Conservation (phyloP, 2,888 invertebrate species). For the Protula sp. region DNA sequence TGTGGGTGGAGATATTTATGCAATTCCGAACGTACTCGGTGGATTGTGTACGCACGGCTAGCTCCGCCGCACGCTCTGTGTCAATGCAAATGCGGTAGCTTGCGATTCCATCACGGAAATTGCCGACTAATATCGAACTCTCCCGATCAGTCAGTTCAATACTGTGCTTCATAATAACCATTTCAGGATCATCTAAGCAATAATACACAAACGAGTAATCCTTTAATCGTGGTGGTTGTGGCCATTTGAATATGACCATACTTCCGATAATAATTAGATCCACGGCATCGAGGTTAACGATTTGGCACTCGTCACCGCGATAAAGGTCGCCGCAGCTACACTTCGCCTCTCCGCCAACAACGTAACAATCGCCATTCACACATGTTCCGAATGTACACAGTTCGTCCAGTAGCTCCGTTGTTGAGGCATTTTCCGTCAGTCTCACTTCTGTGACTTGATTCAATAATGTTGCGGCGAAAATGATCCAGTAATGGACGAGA, state of each 20-base stretch:
- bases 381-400: constrained; percentile 1
- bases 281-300: neutral
- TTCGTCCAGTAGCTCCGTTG: neutral
- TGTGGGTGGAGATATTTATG: constrained; percentile 11
- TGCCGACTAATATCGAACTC: constrained; percentile 13
- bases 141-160: constrained; percentile 16
- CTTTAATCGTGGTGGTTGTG: constrained; percentile 13
- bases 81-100: constrained; percentile 18
- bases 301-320: neutral
- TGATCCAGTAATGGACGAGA: too few relatives aligned
- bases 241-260: constrained; percentile 19
- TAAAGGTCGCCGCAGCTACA: neutral
- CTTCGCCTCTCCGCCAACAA: neutral
- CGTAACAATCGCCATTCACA: neutral
- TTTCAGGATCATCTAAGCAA: constrained; percentile 2
- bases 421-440: neutral
- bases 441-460: too few relatives aligned
- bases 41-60: neutral
- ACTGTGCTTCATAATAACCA: constrained; percentile 6
- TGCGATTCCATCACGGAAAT: constrained; percentile 8
- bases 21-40: constrained; percentile 14
- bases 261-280: constrained; percentile 5
- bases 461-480: too few relatives aligned
- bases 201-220: constrained; percentile 21
- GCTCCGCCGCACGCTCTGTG: constrained; percentile 13